Conservation (phyloP, 2,888 invertebrate species). For the Megamerina dolium region DNA sequence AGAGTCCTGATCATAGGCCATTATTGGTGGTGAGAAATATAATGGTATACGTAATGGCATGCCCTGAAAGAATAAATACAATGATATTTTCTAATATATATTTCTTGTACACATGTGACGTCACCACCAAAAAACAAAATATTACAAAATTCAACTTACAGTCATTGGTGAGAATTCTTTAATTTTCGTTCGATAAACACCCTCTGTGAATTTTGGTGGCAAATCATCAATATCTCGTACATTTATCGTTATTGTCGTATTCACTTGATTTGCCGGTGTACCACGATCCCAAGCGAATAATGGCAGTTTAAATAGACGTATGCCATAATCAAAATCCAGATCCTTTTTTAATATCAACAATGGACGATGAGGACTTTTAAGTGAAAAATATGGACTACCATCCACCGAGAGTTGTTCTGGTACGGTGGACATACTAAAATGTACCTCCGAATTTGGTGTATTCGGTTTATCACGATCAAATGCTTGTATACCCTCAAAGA, state of each 20-base stretch:
- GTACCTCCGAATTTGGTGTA: slow-evolving; percentile 80
- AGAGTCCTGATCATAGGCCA: slow-evolving; percentile 76
- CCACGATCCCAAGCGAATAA: slow-evolving; percentile 80
- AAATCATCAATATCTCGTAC: slow-evolving; percentile 77
- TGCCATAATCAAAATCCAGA: slow-evolving; percentile 76
- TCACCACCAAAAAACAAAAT: neutral
- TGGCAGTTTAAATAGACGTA: slow-evolving; percentile 66
- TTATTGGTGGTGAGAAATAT: slow-evolving; percentile 64
- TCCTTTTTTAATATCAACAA: slow-evolving; percentile 65
- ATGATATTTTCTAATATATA: too few relatives aligned
- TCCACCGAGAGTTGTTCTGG: slow-evolving; percentile 39
- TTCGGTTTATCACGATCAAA: slow-evolving; percentile 81
- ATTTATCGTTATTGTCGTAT: slow-evolving; percentile 64
- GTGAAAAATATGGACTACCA: slow-evolving; percentile 56
- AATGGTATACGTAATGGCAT: slow-evolving; percentile 65
- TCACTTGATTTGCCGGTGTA: slow-evolving; percentile 65
- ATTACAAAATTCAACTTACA: slow-evolving; percentile 7
- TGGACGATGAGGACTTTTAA: slow-evolving; percentile 76
- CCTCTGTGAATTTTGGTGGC: slow-evolving; percentile 74
- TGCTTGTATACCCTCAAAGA: slow-evolving; percentile 75
- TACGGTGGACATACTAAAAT: slow-evolving; percentile 69
- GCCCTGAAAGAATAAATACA: slow-evolving; percentile 55
- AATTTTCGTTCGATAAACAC: slow-evolving; percentile 72
- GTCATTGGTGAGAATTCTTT: slow-evolving; percentile 77
- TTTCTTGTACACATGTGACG: too few relatives aligned